Evolutionary conservation across 2,888 invertebrate species (phyloP).

Genomic region (Monoplex corrugatus): DNA sequence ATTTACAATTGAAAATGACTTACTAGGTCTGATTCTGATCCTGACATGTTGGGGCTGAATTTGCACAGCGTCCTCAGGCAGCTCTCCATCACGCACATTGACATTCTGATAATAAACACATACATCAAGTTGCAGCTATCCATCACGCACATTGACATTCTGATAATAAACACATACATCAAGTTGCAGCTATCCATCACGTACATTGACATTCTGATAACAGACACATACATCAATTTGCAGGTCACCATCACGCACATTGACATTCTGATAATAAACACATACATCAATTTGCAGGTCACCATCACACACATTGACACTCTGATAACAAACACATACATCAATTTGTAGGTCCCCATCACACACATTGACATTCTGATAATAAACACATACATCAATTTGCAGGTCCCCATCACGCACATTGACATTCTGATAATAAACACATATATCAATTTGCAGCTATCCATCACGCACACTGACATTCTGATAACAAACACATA

Average conservation of each 20-base stretch:
- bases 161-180: not conserved
- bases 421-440: too few species aligned
- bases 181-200: not conserved
- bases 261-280: too few species aligned
- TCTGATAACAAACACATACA: too few species aligned
- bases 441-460: too few species aligned
- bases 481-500: not conserved
- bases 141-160: too few species aligned
- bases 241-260: too few species aligned
- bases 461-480: not conserved
- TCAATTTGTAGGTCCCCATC: too few species aligned
- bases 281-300: too few species aligned
- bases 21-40: slow-evolving; percentile 75
- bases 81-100: slow-evolving; percentile 67
- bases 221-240: too few species aligned
- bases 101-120: slow-evolving; percentile 60
- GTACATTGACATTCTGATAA: not conserved
- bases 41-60: slow-evolving; percentile 71
- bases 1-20: slow-evolving; percentile 49
- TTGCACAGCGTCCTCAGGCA: slow-evolving; percentile 70
- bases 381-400: too few species aligned
- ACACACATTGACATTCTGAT: not conserved
- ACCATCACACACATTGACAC: too few species aligned
- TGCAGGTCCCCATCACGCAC: too few species aligned
- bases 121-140: not conserved